A percentile compares a stretch with the other conserved stretches of the same genome.
Conservation (phyloP, 2,888 invertebrate species). For the Dryobota labecula region DNA sequence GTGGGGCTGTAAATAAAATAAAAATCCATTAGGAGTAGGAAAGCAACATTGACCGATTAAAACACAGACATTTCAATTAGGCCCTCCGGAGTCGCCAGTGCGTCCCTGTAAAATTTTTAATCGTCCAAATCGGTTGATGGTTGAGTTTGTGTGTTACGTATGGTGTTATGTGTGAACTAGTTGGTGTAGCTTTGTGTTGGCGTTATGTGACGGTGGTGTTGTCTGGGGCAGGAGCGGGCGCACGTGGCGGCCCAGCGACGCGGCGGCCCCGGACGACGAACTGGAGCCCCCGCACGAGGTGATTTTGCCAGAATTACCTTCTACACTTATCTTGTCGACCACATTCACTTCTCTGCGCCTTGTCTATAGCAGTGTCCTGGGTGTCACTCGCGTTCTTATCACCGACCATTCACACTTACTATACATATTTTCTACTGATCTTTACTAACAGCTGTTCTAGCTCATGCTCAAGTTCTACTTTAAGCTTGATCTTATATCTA, state of each 20-base stretch:
- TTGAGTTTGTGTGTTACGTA: constrained; percentile 58
- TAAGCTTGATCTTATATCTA: constrained; percentile 43
- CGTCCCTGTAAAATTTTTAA: constrained; percentile 22
- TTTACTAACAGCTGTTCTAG: constrained; percentile 42
- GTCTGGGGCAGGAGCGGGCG: constrained; percentile 88
- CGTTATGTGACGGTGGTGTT: constrained; percentile 79
- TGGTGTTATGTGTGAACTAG: constrained; percentile 61
- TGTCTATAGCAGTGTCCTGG: constrained; percentile 81
- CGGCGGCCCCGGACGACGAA: constrained; percentile 85
- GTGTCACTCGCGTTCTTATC: constrained; percentile 82
- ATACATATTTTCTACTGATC: constrained; percentile 39
- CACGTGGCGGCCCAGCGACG: constrained; percentile 85
- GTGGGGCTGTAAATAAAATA: constrained; percentile 1
- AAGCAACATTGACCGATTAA: constrained; percentile 27
- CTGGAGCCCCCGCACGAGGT: constrained; percentile 88
- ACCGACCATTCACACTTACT: constrained; percentile 62
- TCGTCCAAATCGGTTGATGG: constrained; percentile 49
- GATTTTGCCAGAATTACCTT: constrained; percentile 91
- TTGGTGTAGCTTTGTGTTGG: constrained; percentile 68
- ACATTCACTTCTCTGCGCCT: constrained; percentile 85
- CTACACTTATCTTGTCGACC: constrained; percentile 82
- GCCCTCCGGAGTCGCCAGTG: constrained; percentile 22
- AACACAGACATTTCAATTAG: constrained; percentile 21
- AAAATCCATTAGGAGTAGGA: constrained; percentile 14
- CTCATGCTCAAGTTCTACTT: constrained; percentile 46